A percentile compares a stretch with the other conserved stretches of the same genome.
phyloP scores from a whole-genome alignment of 2,797 vertebrate species.

The Etheostoma nigrum region DNA sequence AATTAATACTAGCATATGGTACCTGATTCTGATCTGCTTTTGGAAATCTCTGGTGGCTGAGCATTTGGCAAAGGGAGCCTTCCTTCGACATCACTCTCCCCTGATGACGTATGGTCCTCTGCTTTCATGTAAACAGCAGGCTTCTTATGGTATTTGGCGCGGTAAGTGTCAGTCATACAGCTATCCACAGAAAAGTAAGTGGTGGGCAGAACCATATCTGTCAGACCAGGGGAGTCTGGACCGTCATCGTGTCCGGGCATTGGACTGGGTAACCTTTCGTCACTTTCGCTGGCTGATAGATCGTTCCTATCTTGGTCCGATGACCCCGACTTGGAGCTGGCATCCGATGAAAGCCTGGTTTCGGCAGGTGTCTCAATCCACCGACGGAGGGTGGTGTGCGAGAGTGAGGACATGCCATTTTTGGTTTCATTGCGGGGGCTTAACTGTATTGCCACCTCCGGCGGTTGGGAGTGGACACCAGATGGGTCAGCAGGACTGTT shows the following conservation, averaged over 20 bases:
- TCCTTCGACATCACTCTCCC: slow-evolving; percentile 81
- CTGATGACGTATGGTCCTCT: slow-evolving; percentile 81
- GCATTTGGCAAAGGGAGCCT: slow-evolving; percentile 66
- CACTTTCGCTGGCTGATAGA: slow-evolving; percentile 83
- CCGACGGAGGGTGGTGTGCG: slow-evolving; percentile 57
- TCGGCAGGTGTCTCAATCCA: slow-evolving; percentile 77
- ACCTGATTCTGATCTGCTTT: slow-evolving; percentile 83
- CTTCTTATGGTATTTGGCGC: slow-evolving; percentile 93
- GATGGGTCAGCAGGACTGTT: slow-evolving; percentile 55
- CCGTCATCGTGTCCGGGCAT: slow-evolving; percentile 37
- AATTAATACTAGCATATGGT: background rate
- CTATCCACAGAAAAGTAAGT: slow-evolving; percentile 97
- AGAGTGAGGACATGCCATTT: slow-evolving; percentile 54
- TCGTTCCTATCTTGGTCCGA: slow-evolving; percentile 84
- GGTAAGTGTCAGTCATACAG: slow-evolving; percentile 98
- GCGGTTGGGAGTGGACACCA: slow-evolving; percentile 37
- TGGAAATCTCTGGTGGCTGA: slow-evolving; percentile 69
- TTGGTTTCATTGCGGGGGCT: slow-evolving; percentile 59
- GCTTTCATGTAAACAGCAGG: slow-evolving; percentile 82
- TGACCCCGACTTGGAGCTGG: slow-evolving; percentile 84
- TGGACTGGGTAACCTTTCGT: slow-evolving; percentile 77
- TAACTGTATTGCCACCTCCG: slow-evolving; percentile 59
- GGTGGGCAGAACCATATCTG: slow-evolving; percentile 85
- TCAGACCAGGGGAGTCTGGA: slow-evolving; percentile 58
- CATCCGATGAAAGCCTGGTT: slow-evolving; percentile 76